phyloP scores from a whole-genome alignment of 30 jellyfish, hydroid and myxozoan species.

The Morbakka virulenta region DNA sequence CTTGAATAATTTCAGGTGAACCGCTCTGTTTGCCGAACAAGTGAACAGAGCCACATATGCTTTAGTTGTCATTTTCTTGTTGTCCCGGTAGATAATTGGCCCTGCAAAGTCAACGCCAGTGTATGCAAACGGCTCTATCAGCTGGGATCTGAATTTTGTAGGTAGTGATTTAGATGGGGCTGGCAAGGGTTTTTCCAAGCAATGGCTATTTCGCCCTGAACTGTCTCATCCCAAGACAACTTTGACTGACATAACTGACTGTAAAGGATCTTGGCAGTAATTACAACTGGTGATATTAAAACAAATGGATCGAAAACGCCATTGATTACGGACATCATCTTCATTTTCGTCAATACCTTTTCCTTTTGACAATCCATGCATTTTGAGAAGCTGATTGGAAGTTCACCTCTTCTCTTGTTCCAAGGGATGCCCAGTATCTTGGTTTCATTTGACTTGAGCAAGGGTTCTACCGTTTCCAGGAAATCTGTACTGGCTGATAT shows the following conservation, averaged over 20 bases:
- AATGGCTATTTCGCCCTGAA: not conserved
- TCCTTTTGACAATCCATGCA: conserved; percentile 3
- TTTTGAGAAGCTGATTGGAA: conserved; percentile 14
- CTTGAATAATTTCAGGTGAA: conserved; percentile 13
- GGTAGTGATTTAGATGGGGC: conserved; percentile 16
- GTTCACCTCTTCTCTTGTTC: conserved; percentile 20
- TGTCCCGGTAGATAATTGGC: conserved; percentile 30
- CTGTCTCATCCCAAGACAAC: not conserved
- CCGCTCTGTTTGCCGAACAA: conserved; percentile 34
- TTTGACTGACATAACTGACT: not conserved
- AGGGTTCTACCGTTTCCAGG: conserved; percentile 52
- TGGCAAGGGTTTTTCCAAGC: conserved; percentile 1
- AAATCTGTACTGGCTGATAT: conserved; percentile 38
- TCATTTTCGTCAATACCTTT: not conserved
- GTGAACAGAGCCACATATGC: conserved; percentile 35
- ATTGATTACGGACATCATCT: conserved; percentile 13
- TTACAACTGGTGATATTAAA: not conserved
- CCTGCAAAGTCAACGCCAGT: conserved; percentile 34
- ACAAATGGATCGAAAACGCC: conserved; percentile 21
- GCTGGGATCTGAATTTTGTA: conserved; percentile 20
- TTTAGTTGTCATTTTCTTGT: not conserved
- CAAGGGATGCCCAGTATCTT: conserved; percentile 31
- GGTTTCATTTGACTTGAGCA: conserved; percentile 22
- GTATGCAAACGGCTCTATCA: conserved; percentile 20
- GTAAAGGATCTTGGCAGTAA: conserved; percentile 1